These are phyloP conservation scores for Scleropages formosus DNA, from an alignment of 2,797 vertebrate species.

Conservation along the genomic window DNA sequence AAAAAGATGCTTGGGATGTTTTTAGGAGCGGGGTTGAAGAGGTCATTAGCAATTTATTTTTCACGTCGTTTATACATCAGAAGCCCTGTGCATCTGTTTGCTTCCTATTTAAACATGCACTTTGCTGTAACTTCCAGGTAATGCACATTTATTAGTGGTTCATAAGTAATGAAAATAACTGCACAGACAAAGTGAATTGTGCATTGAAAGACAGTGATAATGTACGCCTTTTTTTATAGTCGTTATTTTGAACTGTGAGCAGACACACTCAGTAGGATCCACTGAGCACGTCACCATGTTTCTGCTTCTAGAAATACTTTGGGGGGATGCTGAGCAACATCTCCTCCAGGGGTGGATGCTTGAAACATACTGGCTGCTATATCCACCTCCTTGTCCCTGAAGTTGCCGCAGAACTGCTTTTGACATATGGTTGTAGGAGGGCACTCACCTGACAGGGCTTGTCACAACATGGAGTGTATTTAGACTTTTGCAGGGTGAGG, in stretches of 20 bases:
- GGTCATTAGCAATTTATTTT: background rate
- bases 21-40: background rate
- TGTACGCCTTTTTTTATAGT: background rate
- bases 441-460: too few species aligned
- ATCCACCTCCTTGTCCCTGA: too few species aligned
- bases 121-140: constrained; percentile 19
- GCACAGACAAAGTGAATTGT: background rate
- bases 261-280: too few species aligned
- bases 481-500: too few species aligned
- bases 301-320: too few species aligned
- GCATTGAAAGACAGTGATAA: background rate
- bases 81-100: background rate
- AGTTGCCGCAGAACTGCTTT: too few species aligned
- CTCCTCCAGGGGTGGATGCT: too few species aligned
- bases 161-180: background rate
- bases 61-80: background rate
- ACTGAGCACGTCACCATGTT: too few species aligned
- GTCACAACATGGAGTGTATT: too few species aligned
- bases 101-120: constrained; percentile 4
- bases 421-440: too few species aligned
- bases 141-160: background rate
- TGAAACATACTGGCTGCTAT: too few species aligned
- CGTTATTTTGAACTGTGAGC: background rate
- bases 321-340: too few species aligned
- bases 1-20: constrained; percentile 17